phyloP scores from a whole-genome alignment of 2,888 invertebrate genomes.

The Hololepta plana region DNA sequence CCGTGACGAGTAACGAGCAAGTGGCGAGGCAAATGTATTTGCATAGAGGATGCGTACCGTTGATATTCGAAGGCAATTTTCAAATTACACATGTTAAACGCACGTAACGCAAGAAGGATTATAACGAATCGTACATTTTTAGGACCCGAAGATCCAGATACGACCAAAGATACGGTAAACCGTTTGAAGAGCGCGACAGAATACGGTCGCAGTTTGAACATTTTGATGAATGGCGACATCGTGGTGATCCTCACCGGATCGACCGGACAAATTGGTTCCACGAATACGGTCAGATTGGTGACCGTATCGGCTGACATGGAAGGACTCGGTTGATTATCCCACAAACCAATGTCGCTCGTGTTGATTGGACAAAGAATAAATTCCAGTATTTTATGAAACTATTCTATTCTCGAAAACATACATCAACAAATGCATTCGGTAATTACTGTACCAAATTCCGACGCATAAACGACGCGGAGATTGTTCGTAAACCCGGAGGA shows the following conservation, averaged over 20 bases:
- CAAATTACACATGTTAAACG: too few relatives aligned
- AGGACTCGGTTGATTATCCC: constrained; percentile 9
- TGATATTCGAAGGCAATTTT: constrained; percentile 72
- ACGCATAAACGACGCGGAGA: constrained; percentile 40
- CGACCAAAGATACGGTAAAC: constrained; percentile 38
- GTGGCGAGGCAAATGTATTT: constrained; percentile 83
- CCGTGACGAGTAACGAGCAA: constrained; percentile 68
- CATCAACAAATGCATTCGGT: too few relatives aligned
- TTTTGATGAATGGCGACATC: constrained; percentile 71
- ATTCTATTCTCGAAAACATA: too few relatives aligned
- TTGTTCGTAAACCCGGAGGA: constrained; percentile 44
- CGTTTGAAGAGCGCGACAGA: constrained; percentile 89
- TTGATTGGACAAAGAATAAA: too few relatives aligned
- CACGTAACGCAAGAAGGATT: too few relatives aligned
- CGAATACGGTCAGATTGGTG: constrained; percentile 91
- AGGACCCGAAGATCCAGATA: not conserved
- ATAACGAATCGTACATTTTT: too few relatives aligned
- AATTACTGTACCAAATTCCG: too few relatives aligned
- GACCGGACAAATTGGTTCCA: constrained; percentile 88
- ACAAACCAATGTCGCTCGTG: too few relatives aligned
- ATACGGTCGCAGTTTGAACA: constrained; percentile 67
- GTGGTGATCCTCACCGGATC: constrained; percentile 92
- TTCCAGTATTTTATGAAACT: too few relatives aligned
- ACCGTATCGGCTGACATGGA: constrained; percentile 34
- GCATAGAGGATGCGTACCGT: constrained; percentile 76